Conservation (phyloP, 2,888 invertebrate species). For the Lepas anatifera region DNA sequence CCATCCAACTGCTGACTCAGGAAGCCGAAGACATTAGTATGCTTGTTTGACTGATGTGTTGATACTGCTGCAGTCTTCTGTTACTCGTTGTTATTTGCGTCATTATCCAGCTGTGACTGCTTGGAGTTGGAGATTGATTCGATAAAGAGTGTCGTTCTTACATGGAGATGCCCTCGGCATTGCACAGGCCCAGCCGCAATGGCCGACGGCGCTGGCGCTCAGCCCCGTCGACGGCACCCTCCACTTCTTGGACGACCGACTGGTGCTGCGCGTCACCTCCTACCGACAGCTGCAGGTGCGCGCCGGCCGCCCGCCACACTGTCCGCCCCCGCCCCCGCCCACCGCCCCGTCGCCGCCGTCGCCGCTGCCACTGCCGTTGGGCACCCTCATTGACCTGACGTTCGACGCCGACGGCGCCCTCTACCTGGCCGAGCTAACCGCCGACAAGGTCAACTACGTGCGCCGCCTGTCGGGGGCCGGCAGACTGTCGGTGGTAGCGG, state of each 20-base stretch:
- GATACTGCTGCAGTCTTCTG: too few species aligned
- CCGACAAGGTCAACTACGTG: slow-evolving; percentile 35
- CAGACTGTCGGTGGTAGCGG: slow-evolving; percentile 36
- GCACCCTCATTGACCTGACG: slow-evolving; percentile 51
- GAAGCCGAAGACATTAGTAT: too few species aligned
- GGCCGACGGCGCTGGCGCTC: slow-evolving; percentile 93
- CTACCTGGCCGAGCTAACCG: slow-evolving; percentile 67
- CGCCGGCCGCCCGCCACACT: slow-evolving; percentile 88
- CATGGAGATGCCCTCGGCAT: too few species aligned
- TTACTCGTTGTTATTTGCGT: too few species aligned
- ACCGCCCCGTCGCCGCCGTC: background rate
- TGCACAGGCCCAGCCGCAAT: slow-evolving; percentile 73
- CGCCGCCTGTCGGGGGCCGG: slow-evolving; percentile 36
- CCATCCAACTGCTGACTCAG: too few species aligned
- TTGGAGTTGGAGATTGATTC: too few species aligned
- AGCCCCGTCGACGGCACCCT: slow-evolving; percentile 88
- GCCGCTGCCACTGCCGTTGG: slow-evolving; percentile 3
- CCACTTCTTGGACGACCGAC: slow-evolving; percentile 89
- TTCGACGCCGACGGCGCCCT: slow-evolving; percentile 93
- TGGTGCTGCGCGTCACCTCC: slow-evolving; percentile 78
- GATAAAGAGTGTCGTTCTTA: too few species aligned
- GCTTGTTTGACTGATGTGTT: too few species aligned
- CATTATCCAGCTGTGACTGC: too few species aligned
- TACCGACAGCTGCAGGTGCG: slow-evolving; percentile 71
- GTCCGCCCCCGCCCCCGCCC: slow-evolving; percentile 39